phyloP scores from a whole-genome alignment of 64 coral and sea anemone species.

The Actinia tenebrosa region DNA sequence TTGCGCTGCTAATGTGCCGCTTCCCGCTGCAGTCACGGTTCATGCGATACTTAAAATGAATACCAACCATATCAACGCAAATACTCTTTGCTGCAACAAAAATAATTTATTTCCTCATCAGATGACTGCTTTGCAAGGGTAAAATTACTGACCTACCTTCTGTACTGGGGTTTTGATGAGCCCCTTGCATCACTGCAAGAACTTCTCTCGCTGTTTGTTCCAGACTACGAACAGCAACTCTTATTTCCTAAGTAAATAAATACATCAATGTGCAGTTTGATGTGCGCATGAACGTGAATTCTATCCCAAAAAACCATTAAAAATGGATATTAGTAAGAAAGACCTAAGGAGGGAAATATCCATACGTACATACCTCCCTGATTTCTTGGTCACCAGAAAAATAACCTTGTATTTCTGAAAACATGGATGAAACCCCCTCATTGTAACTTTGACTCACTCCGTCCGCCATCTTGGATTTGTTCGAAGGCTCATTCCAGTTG shows the following conservation, averaged over 20 bases:
- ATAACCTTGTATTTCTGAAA: slow-evolving; percentile 59
- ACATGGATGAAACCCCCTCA: slow-evolving; percentile 24
- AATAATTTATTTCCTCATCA: too few relatives aligned
- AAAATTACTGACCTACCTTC: slow-evolving; percentile 44
- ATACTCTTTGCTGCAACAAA: too few relatives aligned
- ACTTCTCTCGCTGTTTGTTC: slow-evolving; percentile 84
- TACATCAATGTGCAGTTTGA: background rate
- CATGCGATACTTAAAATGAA: too few relatives aligned
- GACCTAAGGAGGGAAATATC: background rate
- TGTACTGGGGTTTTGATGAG: slow-evolving; percentile 66
- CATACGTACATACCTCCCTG: slow-evolving; percentile 69
- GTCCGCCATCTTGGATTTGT: slow-evolving; percentile 63
- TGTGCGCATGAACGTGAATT: background rate
- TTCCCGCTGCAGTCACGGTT: too few relatives aligned
- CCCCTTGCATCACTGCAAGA: slow-evolving; percentile 78
- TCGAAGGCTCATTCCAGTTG: background rate
- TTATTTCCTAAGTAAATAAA: slow-evolving; percentile 57
- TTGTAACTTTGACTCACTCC: background rate
- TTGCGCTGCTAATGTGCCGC: too few relatives aligned
- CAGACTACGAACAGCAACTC: slow-evolving; percentile 48
- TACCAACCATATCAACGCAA: too few relatives aligned
- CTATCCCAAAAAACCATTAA: background rate
- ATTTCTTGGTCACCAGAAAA: slow-evolving; percentile 71
- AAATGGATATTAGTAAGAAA: background rate
- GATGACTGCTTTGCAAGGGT: too few relatives aligned